Base-by-base conservation (phyloP, 2,113 vertebrate species). In the Coptodon rendalli region DNA sequence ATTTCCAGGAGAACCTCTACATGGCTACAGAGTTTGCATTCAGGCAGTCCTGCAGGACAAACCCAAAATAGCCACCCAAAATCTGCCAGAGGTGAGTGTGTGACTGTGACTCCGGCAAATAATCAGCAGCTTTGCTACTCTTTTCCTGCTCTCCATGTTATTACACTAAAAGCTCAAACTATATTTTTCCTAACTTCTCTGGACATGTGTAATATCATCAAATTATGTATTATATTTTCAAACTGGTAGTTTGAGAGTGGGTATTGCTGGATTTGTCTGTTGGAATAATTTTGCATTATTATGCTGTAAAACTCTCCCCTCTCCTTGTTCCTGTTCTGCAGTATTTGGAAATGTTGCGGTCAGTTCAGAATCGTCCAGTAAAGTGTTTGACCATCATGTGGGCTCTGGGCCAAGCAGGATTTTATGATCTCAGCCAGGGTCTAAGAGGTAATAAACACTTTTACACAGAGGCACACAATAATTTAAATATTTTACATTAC, bases 331-430 rank as follows among this genome's bases (percentile, higher is more conserved):
- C 45, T 31, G 54, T 36, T 66, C 61, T 34, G 0, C 92, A 99
- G 98, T 98, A 98, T 94, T 90, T 99, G 90, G 98, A 99, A 88
- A 93, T 99, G 82, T 34, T 99, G 92, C 96, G 98, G 19, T 98
- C 97, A 0, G 97, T 98, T 61, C 97, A 99, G 95, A 98, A 96
- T 93, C 96, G 94, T 73, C 97, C 98, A 0, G 94, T 89, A 0
- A 98, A 98, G 81, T 98, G 98, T 93, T 95, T 99, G 79, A 98
- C 97, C 3, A 97, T 99, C 87, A 98, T 99, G 97, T 99, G 98
- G 98, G 97, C 97, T 0, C 93, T 99, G 90, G 98, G 98, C 1
- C 98, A 99, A 90, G 97, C 98, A 0, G 98, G 98, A 2, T 98
- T 97, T 91, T 14, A 96, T 0, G 98, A 97, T 91, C 98, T 99